Conservation (phyloP, 2,888 invertebrate species). For the Dasypolia templi region DNA sequence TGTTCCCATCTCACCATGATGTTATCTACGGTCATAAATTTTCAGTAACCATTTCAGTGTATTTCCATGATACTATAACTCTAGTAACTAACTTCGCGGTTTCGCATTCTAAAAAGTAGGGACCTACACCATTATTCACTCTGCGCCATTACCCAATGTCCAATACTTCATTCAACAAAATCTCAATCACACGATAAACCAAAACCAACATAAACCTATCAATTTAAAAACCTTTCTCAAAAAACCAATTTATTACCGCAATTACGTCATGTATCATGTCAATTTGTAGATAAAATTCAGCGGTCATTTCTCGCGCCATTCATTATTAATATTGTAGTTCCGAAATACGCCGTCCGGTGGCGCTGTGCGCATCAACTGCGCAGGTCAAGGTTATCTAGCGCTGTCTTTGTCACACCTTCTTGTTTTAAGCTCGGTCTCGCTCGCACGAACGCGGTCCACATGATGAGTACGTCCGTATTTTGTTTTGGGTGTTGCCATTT, state of each 20-base stretch:
- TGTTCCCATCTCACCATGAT: neutral
- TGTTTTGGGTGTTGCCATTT: conserved; percentile 61
- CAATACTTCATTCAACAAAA: conserved; percentile 24
- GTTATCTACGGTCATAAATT: neutral
- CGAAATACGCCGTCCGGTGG: conserved; percentile 63
- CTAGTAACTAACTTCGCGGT: neutral
- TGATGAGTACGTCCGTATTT: conserved; percentile 71
- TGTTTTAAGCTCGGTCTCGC: conserved; percentile 59
- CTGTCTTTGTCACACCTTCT: conserved; percentile 71
- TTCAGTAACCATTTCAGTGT: neutral
- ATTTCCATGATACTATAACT: neutral
- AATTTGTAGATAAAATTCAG: conserved; percentile 65
- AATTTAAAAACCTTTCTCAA: conserved; percentile 56
- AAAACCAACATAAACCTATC: conserved; percentile 56
- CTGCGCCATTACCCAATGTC: neutral
- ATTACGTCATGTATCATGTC: conserved; percentile 61
- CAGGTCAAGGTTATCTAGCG: conserved; percentile 81
- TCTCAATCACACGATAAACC: conserved; percentile 28
- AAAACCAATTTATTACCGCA: conserved; percentile 56
- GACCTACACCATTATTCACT: neutral
- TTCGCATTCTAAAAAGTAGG: neutral
- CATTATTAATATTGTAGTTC: conserved; percentile 73
- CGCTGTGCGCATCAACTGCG: conserved; percentile 76
- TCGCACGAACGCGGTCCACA: conserved; percentile 72
- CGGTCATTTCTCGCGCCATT: conserved; percentile 73